Conservation (phyloP, 2,113 vertebrate genomes). For the Mus pahari region DNA sequence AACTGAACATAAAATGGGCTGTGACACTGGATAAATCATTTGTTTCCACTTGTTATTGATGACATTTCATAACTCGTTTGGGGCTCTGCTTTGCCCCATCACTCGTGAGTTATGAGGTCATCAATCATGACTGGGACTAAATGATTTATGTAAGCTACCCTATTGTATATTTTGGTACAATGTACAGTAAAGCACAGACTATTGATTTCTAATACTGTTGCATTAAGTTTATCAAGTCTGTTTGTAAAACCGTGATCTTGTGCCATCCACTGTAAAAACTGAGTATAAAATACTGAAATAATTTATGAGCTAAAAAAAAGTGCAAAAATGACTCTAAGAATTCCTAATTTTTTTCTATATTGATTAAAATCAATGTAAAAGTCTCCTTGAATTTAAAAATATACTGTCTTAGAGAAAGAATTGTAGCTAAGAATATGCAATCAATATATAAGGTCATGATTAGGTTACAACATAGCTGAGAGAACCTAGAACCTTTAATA, state of each 20-base stretch:
- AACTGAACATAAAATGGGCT: constrained; percentile 79
- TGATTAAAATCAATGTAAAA: constrained; percentile 45
- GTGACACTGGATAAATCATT: constrained; percentile 79
- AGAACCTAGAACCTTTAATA: neutral
- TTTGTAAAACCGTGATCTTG: constrained; percentile 67
- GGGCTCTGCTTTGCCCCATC: constrained; percentile 77
- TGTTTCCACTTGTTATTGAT: constrained; percentile 79
- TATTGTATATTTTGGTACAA: constrained; percentile 73
- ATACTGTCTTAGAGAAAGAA: constrained; percentile 27
- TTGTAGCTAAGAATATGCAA: constrained; percentile 23
- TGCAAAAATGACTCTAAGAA: constrained; percentile 17
- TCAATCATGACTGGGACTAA: constrained; percentile 77
- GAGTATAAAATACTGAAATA: constrained; percentile 56
- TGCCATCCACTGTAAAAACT: constrained; percentile 42
- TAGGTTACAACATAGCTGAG: constrained; percentile 16
- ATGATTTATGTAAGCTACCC: constrained; percentile 75
- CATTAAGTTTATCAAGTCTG: constrained; percentile 63
- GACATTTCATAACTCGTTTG: constrained; percentile 82
- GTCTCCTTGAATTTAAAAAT: constrained; percentile 51
- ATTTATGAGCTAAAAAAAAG: constrained; percentile 55
- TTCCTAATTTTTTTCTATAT: constrained; percentile 57
- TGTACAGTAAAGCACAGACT: constrained; percentile 77
- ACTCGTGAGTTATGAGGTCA: constrained; percentile 80
- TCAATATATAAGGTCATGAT: constrained; percentile 18
- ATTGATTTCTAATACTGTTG: constrained; percentile 80